Conservation (phyloP, 1,140 invertebrate genomes). For the Asobara japonica region DNA sequence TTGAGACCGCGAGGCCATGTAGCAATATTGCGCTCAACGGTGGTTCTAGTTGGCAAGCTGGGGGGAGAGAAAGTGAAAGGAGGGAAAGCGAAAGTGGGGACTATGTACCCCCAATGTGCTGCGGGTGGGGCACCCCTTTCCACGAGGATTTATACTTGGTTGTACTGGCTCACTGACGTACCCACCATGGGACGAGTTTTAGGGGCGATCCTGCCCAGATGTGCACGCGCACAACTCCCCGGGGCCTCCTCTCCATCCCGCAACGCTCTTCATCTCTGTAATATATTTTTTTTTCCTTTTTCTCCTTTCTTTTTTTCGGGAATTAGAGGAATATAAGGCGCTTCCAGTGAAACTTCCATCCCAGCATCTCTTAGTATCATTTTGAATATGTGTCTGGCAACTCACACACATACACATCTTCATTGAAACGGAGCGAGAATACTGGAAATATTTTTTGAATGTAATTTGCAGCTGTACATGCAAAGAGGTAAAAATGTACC, state of each 20-base stretch:
- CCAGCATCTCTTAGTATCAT: no score
- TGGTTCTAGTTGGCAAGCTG: background rate
- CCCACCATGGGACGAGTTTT: no score
- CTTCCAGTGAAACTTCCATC: no score
- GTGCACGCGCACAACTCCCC: slow-evolving; percentile 13
- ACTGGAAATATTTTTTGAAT: no score
- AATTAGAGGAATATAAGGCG: background rate
- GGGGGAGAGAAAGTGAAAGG: background rate
- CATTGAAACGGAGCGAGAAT: no score
- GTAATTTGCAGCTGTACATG: no score
- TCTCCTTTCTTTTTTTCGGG: background rate
- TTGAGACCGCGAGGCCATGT: slow-evolving; percentile 21
- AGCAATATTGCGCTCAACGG: background rate
- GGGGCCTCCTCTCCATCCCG: background rate
- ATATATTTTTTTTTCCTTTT: background rate
- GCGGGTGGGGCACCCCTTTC: slow-evolving; percentile 9
- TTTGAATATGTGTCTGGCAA: no score
- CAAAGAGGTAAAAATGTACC: no score
- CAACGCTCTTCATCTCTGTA: background rate
- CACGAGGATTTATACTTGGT: slow-evolving; percentile 9
- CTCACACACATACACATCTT: no score
- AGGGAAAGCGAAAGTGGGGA: background rate
- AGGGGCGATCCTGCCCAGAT: slow-evolving; percentile 11
- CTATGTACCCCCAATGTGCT: background rate
- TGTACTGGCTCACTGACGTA: background rate